A percentile compares a stretch with the other conserved stretches of the same genome.
These are phyloP conservation scores for Norana najaformis DNA, from an alignment of 2,888 invertebrate genomes.

Conservation along the genomic window DNA sequence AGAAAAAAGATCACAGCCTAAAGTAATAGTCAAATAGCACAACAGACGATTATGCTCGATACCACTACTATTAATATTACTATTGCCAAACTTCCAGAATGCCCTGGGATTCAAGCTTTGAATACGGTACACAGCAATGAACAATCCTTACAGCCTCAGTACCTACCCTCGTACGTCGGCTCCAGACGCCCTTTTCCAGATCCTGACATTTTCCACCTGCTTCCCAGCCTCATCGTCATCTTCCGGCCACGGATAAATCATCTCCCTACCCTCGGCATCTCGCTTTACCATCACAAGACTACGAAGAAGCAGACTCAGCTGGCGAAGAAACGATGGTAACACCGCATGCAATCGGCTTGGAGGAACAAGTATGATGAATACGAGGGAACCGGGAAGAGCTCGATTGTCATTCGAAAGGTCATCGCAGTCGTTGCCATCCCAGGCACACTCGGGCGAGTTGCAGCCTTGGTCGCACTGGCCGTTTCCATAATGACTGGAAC, in stretches of 20 bases:
- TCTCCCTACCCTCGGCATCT: conserved; percentile 80
- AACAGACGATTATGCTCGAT: too few species aligned
- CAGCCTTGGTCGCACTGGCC: conserved; percentile 93
- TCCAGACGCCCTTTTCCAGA: background rate
- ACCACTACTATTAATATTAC: too few species aligned
- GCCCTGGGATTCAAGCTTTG: background rate
- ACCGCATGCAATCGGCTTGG: conserved; percentile 49
- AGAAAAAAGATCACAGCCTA: too few species aligned
- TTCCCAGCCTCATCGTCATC: background rate
- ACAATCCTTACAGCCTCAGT: background rate
- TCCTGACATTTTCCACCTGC: background rate
- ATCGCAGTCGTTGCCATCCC: conserved; percentile 91
- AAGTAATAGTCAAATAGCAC: too few species aligned
- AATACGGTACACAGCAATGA: background rate
- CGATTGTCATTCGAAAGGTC: background rate
- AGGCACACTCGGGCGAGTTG: conserved; percentile 93
- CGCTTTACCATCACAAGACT: conserved; percentile 84
- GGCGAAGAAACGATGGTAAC: conserved; percentile 77
- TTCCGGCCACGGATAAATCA: conserved; percentile 80
- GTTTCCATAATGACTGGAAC: conserved; percentile 87
- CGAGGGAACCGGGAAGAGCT: conserved; percentile 80
- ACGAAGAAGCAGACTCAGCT: conserved; percentile 79
- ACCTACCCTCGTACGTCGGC: background rate
- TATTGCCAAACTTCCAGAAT: too few species aligned
- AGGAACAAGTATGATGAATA: conserved; percentile 78